Base-by-base conservation (phyloP, 2,797 vertebrate genomes). In the Tokudaia tokunoshimensis region DNA sequence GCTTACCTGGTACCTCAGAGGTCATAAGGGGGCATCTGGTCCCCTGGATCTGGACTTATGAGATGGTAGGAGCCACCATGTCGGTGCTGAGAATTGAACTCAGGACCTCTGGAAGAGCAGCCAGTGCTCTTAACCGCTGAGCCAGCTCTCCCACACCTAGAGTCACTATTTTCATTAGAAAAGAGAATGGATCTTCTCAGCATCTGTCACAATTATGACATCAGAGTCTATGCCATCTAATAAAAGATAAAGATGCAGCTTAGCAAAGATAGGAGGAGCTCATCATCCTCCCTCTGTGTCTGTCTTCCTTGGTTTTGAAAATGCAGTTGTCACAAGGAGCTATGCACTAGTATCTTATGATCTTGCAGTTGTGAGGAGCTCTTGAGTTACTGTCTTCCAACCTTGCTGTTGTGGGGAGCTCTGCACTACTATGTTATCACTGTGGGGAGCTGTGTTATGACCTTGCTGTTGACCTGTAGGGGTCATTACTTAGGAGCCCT, bases 241-340 rank as follows among this genome's bases (percentile, higher is more conserved):
- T 61, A 63, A 61, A 94, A 75, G 31, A 44, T 67, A 26, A 67
- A 59, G 31, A 82, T 59, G 29, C 50, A 44, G 24, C 83, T 70
- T 81, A 78, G 59, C 75, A 92, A 86, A 63, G 34, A 67, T 19
- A 87, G 76, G 13, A 55, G 47, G 34, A 44, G 44, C 44, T 84
- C 26, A 29, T 47, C 15, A 84, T 63, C 17, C 41, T 44, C 41
- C 59, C 41, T 65, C 3, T 65, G 15, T 20, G 26, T 65, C n/a
- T 94, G 5, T 31, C 31, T 96, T 96, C 93, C 76, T 95, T 95
- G 57, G 50, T 84, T 94, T 67, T 4, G 24, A 91, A 85, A 96
- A 76, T 91, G 31, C 75, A 47, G 22, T 81, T 91, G 15, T 74
- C 52, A 82, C n/a, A 70, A n/a, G 14, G 31, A 70, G 65, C 34